Evolutionary conservation across 37 sponge, comb jelly and placozoan species (phyloP), one percentile per base, ranked within the genome.

Genomic region (Geodia barretti): DNA sequence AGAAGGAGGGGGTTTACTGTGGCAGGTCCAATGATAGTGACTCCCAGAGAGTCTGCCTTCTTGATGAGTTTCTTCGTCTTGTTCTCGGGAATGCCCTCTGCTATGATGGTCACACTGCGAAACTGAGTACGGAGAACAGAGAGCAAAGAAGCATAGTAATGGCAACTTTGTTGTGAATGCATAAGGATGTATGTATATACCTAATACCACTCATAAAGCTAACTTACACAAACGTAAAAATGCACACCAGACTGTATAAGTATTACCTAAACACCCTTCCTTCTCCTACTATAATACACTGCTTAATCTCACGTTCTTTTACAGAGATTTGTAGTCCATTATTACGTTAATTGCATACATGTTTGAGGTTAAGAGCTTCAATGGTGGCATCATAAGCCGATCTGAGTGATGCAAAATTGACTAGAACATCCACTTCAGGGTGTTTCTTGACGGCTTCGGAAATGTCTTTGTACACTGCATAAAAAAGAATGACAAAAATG

Each of bases 21-120:
- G 41, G 98, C 96, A 28, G 98, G 98, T 1, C 98, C 98, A 38
- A 98, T 95, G 62, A 98, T 91, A 36, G 91, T 60, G 33, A 98
- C 96, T 3, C 80, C 86, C 68, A 90, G 91, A 70, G 90, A 77
- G 14, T 85, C 60, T n/a, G 98, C 91, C 34, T 58, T 63, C 72
- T 88, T 88, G 74, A 83, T 98, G 43, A 98, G 60, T 62, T 79
- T 47, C 86, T 93, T 95, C 20, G 98, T 98, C 61, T 85, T 54
- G 77, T 95, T 93, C 81, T 98, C 98, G 20, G 98, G 98, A 25
- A 98, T 98, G 25, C 98, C 98, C 75, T 98, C 98, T 36, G 98
- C 98, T 65, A 98, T 98, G 68, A 98, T 98, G 36, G 98, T 86
- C 30, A 98, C 86, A 0, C 74, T 70, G 11, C 82, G 84, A 74